Conservation (phyloP, 2,888 invertebrate genomes). For the Metacarcinus magister region DNA sequence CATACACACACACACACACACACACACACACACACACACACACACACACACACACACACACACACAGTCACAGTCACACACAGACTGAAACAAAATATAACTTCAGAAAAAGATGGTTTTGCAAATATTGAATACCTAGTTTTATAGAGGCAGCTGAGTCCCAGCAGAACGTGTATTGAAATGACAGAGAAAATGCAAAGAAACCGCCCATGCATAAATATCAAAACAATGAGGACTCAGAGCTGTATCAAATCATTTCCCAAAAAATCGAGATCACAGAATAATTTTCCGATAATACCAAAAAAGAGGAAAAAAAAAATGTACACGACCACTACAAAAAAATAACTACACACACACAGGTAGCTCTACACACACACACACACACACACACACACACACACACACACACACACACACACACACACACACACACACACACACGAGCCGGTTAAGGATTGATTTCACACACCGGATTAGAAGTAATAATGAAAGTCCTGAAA, state of each 20-base stretch:
- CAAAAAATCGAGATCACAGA: constrained; percentile 17
- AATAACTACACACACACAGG: background rate
- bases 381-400: constrained; percentile 11
- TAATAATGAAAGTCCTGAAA: background rate
- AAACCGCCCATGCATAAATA: background rate
- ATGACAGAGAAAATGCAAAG: background rate
- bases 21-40: background rate
- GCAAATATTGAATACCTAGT: background rate
- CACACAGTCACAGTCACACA: no score
- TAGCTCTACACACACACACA: background rate
- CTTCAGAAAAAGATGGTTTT: no score
- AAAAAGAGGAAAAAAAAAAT: no score
- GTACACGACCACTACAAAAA: no score
- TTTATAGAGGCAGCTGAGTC: background rate
- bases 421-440: background rate
- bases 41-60: background rate
- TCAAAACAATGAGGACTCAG: background rate
- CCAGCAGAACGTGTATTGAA: background rate
- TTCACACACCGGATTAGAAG: background rate
- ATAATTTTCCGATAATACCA: background rate
- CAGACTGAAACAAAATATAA: no score
- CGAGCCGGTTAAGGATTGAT: background rate
- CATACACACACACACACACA: background rate
- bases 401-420: background rate
- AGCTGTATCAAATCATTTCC: background rate